phyloP scores from a whole-genome alignment of 2,113 vertebrate genomes.

The Toxotes jaculatrix region DNA sequence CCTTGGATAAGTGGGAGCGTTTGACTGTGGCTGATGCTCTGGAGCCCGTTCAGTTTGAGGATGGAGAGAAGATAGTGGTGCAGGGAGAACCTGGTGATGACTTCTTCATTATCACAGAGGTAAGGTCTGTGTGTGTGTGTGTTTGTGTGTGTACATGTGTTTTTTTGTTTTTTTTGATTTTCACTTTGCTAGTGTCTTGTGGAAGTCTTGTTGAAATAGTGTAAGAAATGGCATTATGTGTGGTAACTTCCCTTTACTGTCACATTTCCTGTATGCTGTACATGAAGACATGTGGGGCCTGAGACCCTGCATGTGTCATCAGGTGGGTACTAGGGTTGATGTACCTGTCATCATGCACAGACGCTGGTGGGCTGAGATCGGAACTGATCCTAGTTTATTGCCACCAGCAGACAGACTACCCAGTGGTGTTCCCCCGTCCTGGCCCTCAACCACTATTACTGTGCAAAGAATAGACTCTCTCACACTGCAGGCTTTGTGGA shows the following conservation, averaged over 20 bases:
- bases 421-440: slow-evolving; percentile 4
- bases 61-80: slow-evolving; percentile 97
- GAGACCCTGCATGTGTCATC: slow-evolving; percentile 28
- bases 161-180: not conserved
- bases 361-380: slow-evolving; percentile 53
- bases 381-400: slow-evolving; percentile 68
- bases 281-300: slow-evolving; percentile 19
- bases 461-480: slow-evolving; percentile 17
- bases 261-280: slow-evolving; percentile 24
- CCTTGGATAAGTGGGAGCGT: slow-evolving; percentile 97
- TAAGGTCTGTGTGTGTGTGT: slow-evolving; percentile 56
- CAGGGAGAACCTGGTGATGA: slow-evolving; percentile 96
- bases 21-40: slow-evolving; percentile 95
- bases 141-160: not conserved
- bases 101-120: slow-evolving; percentile 99
- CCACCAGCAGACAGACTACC: slow-evolving; percentile 62
- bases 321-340: slow-evolving; percentile 24
- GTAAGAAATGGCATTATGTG: not conserved
- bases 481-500: slow-evolving; percentile 72
- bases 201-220: not conserved
- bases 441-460: slow-evolving; percentile 16
- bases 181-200: no score
- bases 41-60: slow-evolving; percentile 97
- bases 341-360: slow-evolving; percentile 45
- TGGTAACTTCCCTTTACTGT: slow-evolving; percentile 10